Evolutionary conservation across 37 sponge, comb jelly and placozoan species (phyloP).

Genomic region (Theonella swinhoei): DNA sequence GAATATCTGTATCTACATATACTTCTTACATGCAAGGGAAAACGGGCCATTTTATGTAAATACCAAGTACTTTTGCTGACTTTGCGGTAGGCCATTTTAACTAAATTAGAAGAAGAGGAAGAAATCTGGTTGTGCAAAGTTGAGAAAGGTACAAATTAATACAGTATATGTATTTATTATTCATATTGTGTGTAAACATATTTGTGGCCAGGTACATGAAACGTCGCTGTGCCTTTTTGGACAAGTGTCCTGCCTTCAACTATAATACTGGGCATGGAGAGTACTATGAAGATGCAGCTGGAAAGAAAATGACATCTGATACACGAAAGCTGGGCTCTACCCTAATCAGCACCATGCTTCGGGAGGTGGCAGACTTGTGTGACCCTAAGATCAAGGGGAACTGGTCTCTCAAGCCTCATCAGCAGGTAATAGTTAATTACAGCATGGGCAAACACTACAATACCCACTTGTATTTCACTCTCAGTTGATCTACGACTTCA

Average conservation of each 20-base stretch:
- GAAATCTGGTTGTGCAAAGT: too few relatives aligned
- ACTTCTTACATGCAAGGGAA: too few relatives aligned
- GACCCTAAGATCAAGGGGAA: constrained; percentile 58
- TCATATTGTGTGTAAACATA: too few relatives aligned
- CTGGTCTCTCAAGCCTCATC: constrained; percentile 66
- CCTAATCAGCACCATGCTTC: constrained; percentile 81
- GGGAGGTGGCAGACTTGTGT: constrained; percentile 77
- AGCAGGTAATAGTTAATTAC: constrained; percentile 50
- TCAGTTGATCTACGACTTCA: constrained; percentile 77
- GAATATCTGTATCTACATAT: too few relatives aligned
- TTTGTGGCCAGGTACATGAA: constrained; percentile 80
- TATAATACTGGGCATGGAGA: constrained; percentile 31
- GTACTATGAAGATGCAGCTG: constrained; percentile 11
- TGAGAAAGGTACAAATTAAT: too few relatives aligned
- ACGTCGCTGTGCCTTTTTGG: constrained; percentile 62
- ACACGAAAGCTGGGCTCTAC: constrained; percentile 79
- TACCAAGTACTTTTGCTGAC: too few relatives aligned
- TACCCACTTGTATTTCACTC: neutral
- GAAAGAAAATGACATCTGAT: constrained; percentile 25
- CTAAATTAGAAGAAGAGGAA: too few relatives aligned
- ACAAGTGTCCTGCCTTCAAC: constrained; percentile 61
- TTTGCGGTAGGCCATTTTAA: too few relatives aligned
- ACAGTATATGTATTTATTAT: too few relatives aligned
- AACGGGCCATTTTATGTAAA: too few relatives aligned
- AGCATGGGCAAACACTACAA: neutral